These are phyloP conservation scores for Ictalurus punctatus DNA, from an alignment of 2,113 vertebrate genomes.

Conservation along the genomic window DNA sequence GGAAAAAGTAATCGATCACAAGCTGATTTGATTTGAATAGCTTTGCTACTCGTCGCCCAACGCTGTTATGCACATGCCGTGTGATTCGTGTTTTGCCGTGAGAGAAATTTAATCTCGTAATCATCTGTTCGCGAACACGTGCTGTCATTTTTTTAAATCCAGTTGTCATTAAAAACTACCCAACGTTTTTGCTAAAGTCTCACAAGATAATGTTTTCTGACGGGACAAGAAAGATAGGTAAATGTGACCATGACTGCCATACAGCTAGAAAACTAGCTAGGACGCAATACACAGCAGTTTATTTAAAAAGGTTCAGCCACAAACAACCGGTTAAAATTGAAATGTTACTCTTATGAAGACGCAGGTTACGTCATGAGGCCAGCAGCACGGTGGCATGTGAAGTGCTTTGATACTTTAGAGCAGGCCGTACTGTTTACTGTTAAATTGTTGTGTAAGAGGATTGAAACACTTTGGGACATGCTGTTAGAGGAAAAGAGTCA, in stretches of 20 bases:
- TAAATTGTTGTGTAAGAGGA: background rate
- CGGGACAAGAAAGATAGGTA: background rate
- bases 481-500: background rate
- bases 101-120: background rate
- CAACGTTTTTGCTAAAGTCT: background rate
- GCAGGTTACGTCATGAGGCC: background rate
- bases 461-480: background rate
- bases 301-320: background rate
- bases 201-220: background rate
- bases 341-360: background rate
- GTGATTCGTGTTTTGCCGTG: background rate
- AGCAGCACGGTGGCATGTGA: background rate
- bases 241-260: background rate
- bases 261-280: background rate
- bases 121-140: background rate
- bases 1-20: background rate
- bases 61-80: background rate
- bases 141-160: background rate
- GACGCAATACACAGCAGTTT: background rate
- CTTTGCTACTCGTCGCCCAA: background rate
- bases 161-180: background rate
- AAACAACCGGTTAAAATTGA: background rate
- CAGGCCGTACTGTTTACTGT: background rate
- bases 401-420: background rate
- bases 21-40: background rate